These are phyloP conservation scores for Acrocephalus scirpaceus DNA, from an alignment of 2,797 vertebrate genomes.

Conservation along the genomic window DNA sequence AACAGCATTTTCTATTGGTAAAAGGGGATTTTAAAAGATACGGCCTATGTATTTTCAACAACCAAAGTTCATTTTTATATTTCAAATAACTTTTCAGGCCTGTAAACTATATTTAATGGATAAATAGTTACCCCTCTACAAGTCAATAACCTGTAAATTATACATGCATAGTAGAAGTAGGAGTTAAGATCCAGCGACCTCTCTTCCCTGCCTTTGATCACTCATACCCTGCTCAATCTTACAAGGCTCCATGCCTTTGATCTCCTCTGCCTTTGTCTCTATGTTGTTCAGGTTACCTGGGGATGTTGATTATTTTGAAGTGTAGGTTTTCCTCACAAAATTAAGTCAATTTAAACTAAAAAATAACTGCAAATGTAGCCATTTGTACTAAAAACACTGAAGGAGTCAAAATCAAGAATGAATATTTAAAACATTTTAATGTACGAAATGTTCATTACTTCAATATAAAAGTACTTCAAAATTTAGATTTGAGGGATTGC, in stretches of 20 bases:
- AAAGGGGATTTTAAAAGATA: neutral
- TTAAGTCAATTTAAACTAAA: neutral
- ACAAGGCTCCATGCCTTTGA: constrained; percentile 20
- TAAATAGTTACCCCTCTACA: neutral
- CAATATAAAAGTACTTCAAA: neutral
- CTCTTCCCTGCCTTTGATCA: constrained; percentile 56
- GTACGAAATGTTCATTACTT: neutral
- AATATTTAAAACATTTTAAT: neutral
- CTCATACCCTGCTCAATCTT: constrained; percentile 42
- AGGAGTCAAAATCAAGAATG: neutral
- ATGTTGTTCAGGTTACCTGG: neutral
- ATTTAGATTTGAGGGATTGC: neutral
- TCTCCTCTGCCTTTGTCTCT: neutral
- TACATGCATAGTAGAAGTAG: neutral
- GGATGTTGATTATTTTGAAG: neutral
- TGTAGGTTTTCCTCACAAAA: neutral
- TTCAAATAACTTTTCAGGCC: neutral
- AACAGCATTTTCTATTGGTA: neutral
- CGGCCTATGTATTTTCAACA: neutral
- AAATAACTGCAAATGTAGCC: neutral
- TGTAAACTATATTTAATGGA: neutral
- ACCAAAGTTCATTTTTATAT: neutral
- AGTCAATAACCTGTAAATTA: constrained; percentile 54
- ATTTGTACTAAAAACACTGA: neutral
- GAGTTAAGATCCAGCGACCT: constrained; percentile 35